A percentile compares a stretch with the other conserved stretches of the same genome.
These are phyloP conservation scores for Cartodere bifasciata DNA, from an alignment of 2,888 invertebrate species.

Conservation along the genomic window DNA sequence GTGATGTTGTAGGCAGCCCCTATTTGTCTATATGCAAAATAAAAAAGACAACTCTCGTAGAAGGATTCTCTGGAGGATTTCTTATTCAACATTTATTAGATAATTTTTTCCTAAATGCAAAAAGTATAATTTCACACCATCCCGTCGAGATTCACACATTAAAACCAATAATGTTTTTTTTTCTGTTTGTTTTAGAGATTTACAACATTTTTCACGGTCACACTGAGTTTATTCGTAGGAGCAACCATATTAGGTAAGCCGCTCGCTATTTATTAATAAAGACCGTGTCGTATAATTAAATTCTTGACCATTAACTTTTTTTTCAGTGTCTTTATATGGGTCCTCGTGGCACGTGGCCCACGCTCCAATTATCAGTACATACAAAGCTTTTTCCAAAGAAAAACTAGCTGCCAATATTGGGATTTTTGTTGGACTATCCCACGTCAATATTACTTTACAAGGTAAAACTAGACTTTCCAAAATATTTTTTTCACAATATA, in stretches of 20 bases:
- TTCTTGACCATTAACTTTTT: too few relatives aligned
- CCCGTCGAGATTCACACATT: neutral
- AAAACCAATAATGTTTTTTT: slow-evolving; percentile 15
- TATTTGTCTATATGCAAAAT: too few relatives aligned
- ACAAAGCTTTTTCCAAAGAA: slow-evolving; percentile 82
- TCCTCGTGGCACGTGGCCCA: slow-evolving; percentile 88
- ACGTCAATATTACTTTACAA: slow-evolving; percentile 89
- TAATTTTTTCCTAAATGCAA: too few relatives aligned
- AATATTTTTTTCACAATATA: too few relatives aligned
- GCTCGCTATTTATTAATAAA: too few relatives aligned
- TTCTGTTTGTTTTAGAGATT: slow-evolving; percentile 69
- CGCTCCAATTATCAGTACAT: slow-evolving; percentile 70
- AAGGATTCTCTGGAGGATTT: too few relatives aligned
- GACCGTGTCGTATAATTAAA: too few relatives aligned
- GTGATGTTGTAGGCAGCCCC: too few relatives aligned
- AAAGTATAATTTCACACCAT: too few relatives aligned
- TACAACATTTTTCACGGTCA: slow-evolving; percentile 84
- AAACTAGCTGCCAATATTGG: slow-evolving; percentile 80
- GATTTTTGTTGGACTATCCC: slow-evolving; percentile 82
- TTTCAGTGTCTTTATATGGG: slow-evolving; percentile 74
- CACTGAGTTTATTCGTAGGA: slow-evolving; percentile 85
- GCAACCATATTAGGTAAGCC: slow-evolving; percentile 81
- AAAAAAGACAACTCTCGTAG: too few relatives aligned
- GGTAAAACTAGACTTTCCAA: too few relatives aligned
- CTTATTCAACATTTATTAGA: too few relatives aligned